These are phyloP conservation scores for Drepana arcuata DNA, from an alignment of 1,140 invertebrate species.

Conservation along the genomic window DNA sequence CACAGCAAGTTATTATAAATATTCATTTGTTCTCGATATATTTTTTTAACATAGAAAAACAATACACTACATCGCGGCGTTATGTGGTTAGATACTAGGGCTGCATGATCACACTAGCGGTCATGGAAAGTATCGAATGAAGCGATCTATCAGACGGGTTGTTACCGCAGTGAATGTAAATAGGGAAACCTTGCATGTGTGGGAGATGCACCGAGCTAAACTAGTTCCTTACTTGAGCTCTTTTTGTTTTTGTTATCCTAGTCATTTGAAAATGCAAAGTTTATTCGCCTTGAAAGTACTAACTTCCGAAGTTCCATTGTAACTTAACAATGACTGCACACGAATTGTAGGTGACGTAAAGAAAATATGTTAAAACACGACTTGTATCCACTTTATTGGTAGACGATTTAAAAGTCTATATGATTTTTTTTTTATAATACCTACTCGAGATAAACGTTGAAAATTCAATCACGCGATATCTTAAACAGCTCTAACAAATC, in stretches of 20 bases:
- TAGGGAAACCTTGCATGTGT: slow-evolving; percentile 58
- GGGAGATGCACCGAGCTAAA: slow-evolving; percentile 39
- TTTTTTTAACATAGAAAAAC: too few relatives aligned
- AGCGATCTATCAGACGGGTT: slow-evolving; percentile 46
- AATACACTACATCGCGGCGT: background rate
- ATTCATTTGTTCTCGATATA: too few relatives aligned
- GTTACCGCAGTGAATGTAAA: slow-evolving; percentile 36
- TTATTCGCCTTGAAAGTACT: too few relatives aligned
- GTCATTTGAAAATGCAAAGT: slow-evolving; percentile 3
- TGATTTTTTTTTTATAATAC: too few relatives aligned
- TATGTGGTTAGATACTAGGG: slow-evolving; percentile 18
- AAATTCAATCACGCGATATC: slow-evolving; percentile 25
- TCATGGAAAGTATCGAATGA: slow-evolving; percentile 49
- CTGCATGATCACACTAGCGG: slow-evolving; percentile 24
- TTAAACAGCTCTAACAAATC: slow-evolving; percentile 4
- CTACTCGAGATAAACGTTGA: too few relatives aligned
- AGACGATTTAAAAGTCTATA: slow-evolving; percentile 19
- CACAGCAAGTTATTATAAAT: too few relatives aligned
- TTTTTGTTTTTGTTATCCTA: slow-evolving; percentile 37
- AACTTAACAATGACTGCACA: too few relatives aligned
- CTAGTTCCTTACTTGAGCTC: slow-evolving; percentile 32
- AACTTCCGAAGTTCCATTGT: slow-evolving; percentile 9
- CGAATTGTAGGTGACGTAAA: slow-evolving; percentile 40
- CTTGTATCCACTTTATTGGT: slow-evolving; percentile 31
- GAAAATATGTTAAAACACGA: slow-evolving; percentile 45